Conservation (phyloP, 2,113 vertebrate genomes). For the Mola mola region DNA sequence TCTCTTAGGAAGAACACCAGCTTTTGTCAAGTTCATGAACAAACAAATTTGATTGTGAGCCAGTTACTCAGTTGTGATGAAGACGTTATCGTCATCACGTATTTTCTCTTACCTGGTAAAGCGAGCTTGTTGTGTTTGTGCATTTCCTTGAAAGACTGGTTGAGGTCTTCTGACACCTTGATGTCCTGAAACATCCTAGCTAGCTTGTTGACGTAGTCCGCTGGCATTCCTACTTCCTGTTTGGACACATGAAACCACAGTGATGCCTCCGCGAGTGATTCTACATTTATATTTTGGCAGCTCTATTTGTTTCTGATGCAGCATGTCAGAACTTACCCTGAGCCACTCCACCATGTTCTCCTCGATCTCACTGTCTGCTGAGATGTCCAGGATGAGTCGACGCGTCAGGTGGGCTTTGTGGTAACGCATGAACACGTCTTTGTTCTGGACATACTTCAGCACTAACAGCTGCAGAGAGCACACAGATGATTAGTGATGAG, state of each 20-base stretch:
- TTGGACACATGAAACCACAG: not conserved
- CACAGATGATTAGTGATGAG: not conserved
- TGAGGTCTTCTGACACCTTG: conserved; percentile 99
- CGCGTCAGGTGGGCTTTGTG: conserved; percentile 98
- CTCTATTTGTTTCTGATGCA: not conserved
- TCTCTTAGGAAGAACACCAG: too few relatives aligned
- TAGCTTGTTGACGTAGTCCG: conserved; percentile 98
- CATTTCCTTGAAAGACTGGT: conserved; percentile 99
- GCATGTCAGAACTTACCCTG: conserved; percentile 86
- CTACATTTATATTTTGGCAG: too few relatives aligned
- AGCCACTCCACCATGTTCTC: conserved; percentile 99
- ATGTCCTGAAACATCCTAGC: conserved; percentile 99
- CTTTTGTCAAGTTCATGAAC: too few relatives aligned
- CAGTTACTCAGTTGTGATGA: too few relatives aligned
- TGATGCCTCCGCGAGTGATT: not conserved
- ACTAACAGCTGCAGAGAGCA: conserved; percentile 88
- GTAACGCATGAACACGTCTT: conserved; percentile 99
- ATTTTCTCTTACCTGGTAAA: conserved; percentile 88
- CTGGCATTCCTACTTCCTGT: conserved; percentile 99
- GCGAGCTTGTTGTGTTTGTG: conserved; percentile 99
- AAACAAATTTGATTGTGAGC: too few relatives aligned
- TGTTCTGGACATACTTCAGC: conserved; percentile 99
- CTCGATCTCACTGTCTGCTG: conserved; percentile 98
- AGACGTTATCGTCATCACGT: too few relatives aligned
- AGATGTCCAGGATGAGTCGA: conserved; percentile 98